Evolutionary conservation across 2,797 vertebrate genomes (phyloP).

Genomic region (Sternarchorhynchus goeldii): DNA sequence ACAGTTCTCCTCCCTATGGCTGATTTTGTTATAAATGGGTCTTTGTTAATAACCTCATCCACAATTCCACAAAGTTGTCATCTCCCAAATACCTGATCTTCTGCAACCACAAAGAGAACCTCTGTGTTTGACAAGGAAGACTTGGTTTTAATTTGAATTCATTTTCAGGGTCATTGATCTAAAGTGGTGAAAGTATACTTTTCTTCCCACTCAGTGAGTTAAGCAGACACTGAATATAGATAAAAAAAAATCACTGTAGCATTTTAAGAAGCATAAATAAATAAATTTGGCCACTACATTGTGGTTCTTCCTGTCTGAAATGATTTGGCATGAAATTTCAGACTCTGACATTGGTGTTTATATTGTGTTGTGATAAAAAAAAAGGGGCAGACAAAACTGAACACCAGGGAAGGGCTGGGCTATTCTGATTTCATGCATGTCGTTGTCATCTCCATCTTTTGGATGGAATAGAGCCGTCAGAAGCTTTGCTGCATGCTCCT

Average conservation of each 20-base stretch:
- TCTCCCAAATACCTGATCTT: slow-evolving; percentile 17
- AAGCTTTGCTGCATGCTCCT: slow-evolving; percentile 16
- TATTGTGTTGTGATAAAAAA: neutral
- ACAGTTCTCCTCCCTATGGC: slow-evolving; percentile 30
- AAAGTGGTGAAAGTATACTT: too few relatives aligned
- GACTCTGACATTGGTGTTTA: neutral
- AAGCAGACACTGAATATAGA: neutral
- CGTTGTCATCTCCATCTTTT: slow-evolving; percentile 18
- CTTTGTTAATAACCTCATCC: slow-evolving; percentile 28
- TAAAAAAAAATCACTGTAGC: neutral
- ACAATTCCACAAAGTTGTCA: neutral
- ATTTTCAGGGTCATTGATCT: slow-evolving; percentile 4
- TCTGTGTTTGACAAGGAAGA: neutral
- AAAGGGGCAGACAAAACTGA: slow-evolving; percentile 25
- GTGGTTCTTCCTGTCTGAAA: neutral
- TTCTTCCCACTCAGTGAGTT: too few relatives aligned
- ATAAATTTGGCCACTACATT: neutral
- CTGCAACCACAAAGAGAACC: neutral
- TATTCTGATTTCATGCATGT: slow-evolving; percentile 27
- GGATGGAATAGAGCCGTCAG: slow-evolving; percentile 34
- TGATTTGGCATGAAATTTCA: neutral
- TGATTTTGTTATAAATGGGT: slow-evolving; percentile 28
- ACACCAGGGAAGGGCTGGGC: neutral
- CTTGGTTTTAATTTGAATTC: neutral
- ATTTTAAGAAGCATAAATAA: neutral